phyloP scores from a whole-genome alignment of 2,113 vertebrate species.

The Callopanchax toddi region DNA sequence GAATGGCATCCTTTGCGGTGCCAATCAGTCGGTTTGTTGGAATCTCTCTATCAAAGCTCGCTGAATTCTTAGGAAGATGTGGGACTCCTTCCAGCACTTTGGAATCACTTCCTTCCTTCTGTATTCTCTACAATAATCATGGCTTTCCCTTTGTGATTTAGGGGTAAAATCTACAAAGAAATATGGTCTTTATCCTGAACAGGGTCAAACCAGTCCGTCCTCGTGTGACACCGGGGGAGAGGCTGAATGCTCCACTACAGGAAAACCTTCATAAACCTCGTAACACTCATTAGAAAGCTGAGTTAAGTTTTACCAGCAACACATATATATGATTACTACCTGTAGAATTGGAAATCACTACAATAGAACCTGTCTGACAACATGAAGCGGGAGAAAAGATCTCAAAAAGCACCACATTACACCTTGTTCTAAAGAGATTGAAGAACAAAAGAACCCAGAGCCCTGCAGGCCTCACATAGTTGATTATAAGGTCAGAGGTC shows the following conservation, averaged over 20 bases:
- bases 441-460: too few species aligned
- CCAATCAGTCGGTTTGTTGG: conserved; percentile 77
- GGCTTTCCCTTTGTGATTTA: conserved; percentile 35
- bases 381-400: too few species aligned
- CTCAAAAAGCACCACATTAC: too few species aligned
- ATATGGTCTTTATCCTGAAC: conserved; percentile 7
- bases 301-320: too few species aligned
- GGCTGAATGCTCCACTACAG: background rate
- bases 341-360: too few species aligned
- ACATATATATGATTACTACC: too few species aligned
- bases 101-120: conserved; percentile 64
- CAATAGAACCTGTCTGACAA: too few species aligned
- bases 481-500: too few species aligned
- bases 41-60: conserved; percentile 62
- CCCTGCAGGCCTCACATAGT: too few species aligned
- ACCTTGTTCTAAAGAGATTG: too few species aligned
- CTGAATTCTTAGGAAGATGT: conserved; percentile 56
- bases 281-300: background rate
- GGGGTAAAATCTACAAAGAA: conserved; percentile 15
- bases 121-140: conserved; percentile 29
- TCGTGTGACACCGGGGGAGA: background rate
- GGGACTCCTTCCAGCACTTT: conserved; percentile 62
- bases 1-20: conserved; percentile 69
- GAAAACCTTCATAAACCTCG: background rate
- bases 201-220: background rate